Percentiles rank a stretch among this genome's conserved stretches.
These are phyloP conservation scores for Hyperopisus bebe DNA, from an alignment of 2,113 vertebrate genomes.

Conservation along the genomic window DNA sequence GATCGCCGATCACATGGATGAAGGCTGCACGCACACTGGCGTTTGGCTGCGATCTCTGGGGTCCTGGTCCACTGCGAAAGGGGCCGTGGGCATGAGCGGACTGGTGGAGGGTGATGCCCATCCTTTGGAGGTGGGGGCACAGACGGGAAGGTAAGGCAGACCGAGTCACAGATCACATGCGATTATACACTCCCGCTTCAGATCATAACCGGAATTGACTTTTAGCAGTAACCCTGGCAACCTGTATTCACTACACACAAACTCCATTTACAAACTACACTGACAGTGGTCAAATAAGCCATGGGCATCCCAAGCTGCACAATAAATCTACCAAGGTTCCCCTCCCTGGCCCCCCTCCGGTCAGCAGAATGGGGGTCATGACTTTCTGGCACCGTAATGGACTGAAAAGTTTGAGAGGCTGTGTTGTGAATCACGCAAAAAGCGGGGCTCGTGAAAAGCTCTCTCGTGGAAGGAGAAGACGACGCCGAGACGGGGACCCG, in stretches of 20 bases:
- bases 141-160: background rate
- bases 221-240: background rate
- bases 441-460: background rate
- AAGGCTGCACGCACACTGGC: slow-evolving; percentile 82
- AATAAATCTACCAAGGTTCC: too few relatives aligned
- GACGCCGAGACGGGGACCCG: slow-evolving; percentile 22
- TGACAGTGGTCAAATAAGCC: background rate
- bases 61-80: background rate
- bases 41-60: slow-evolving; percentile 47
- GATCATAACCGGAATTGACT: background rate
- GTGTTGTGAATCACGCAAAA: background rate
- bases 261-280: background rate
- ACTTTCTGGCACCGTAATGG: background rate
- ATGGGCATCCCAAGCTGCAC: background rate
- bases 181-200: background rate
- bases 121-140: slow-evolving; percentile 50
- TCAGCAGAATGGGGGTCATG: background rate
- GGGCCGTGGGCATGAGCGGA: slow-evolving; percentile 54
- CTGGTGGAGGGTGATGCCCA: slow-evolving; percentile 83
- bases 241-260: background rate
- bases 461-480: background rate
- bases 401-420: background rate
- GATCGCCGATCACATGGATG: slow-evolving; percentile 78
- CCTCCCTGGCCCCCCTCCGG: too few relatives aligned
- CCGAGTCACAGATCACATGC: background rate